Percentiles rank a stretch among this genome's conserved stretches.
These are phyloP conservation scores for Melieria omissa DNA, from an alignment of 2,888 invertebrate species.

Conservation along the genomic window DNA sequence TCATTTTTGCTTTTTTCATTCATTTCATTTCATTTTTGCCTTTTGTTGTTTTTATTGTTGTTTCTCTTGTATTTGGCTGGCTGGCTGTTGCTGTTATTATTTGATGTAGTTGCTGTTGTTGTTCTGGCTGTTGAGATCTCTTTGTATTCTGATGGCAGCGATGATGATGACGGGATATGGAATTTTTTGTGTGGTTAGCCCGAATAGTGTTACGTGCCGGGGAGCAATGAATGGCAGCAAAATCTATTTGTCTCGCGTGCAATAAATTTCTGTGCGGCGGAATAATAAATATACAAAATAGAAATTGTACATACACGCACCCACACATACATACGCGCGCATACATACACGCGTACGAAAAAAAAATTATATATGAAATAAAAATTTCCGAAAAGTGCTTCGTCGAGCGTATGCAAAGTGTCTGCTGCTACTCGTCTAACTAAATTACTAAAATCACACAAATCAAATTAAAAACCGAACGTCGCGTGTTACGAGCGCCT, in stretches of 20 bases:
- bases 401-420: conserved; percentile 18
- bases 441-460: conserved; percentile 1
- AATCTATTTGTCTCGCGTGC: conserved; percentile 53
- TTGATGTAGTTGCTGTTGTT: conserved; percentile 43
- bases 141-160: conserved; percentile 44
- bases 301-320: conserved; percentile 24
- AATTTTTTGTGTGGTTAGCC: conserved; percentile 63
- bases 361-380: neutral
- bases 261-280: conserved; percentile 42
- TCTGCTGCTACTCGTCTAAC: neutral
- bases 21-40: conserved; percentile 38
- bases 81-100: conserved; percentile 30
- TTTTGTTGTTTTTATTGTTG: conserved; percentile 39
- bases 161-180: conserved; percentile 59
- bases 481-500: neutral
- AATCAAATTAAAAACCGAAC: conserved; percentile 28
- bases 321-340: conserved; percentile 17
- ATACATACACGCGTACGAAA: no score
- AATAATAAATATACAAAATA: no score
- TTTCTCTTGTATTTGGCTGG: conserved; percentile 31
- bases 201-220: conserved; percentile 65
- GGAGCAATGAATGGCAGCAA: conserved; percentile 62
- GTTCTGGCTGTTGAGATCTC: conserved; percentile 24
- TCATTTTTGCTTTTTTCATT: conserved; percentile 44
- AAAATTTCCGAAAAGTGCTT: conserved; percentile 9